Evolutionary conservation across 2,888 invertebrate genomes (phyloP), one percentile per base, ranked within the genome.

Genomic region (Temnothorax ravouxi): DNA sequence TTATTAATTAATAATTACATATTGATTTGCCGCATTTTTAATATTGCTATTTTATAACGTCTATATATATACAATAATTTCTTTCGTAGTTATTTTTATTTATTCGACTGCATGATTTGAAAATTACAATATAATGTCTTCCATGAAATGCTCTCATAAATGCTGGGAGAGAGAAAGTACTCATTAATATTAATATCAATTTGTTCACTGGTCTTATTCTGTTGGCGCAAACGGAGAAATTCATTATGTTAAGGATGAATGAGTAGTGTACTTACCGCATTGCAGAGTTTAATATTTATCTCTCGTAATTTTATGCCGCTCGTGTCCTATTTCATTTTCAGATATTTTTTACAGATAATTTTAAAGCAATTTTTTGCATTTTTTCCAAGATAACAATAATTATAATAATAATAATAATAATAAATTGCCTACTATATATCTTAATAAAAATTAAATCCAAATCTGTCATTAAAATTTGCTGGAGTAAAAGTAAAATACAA

Each of bases 251-350:
- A 34, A 62, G 21, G 41, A 74, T 61, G 56, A 83, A 67, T 38
- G 79, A 66, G 34, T 74, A 52, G 38, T 54, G 47, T 44, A 74
- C 44, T 72, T 85, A 77, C 64, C 25, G 74, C 83, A 85, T 83
- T 77, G 77, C 67, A 61, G 77, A 77, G 44, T 54, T 76, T 84
- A 50, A 59, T 59, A 50, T 72, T n/a, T 38, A 34, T 52, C 41
- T 47, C 15, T n/a, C 13, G 25, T 59, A 56, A 52, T 54, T 82
- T 61, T 67, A 50, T 29, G 29, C 9, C 3, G 44, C 1, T 18
- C 6, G 25, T 54, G 21, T 21, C 41, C 21, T n/a, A 77, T 77
- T 61, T 61, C 21, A 11, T 38, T 79, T 52, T 41, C 50, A 38
- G 38, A 76, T n/a, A 41, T 64, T 38, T 25, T 64, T 25, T 64